These are phyloP conservation scores for Elephas maximus DNA, from an alignment of 2,113 vertebrate genomes.

Conservation along the genomic window DNA sequence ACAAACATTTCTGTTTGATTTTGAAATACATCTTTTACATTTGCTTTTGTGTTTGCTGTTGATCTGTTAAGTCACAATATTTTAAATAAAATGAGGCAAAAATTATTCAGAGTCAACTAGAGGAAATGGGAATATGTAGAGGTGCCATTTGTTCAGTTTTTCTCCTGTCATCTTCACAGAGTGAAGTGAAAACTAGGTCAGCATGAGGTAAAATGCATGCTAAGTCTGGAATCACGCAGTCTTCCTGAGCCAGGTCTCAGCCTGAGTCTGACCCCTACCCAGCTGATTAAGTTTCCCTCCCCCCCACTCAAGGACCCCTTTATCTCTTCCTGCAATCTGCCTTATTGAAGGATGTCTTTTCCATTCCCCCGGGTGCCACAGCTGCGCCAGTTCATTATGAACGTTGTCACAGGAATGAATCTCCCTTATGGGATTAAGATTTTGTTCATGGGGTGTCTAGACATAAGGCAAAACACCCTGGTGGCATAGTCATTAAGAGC, in stretches of 20 bases:
- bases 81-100: neutral
- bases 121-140: neutral
- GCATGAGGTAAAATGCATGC: neutral
- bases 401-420: neutral
- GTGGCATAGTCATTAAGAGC: no score
- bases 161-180: neutral
- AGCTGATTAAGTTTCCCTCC: neutral
- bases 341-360: neutral
- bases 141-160: rapidly evolving
- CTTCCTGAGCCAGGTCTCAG: neutral
- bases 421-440: neutral
- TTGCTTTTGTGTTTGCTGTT: neutral
- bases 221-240: neutral
- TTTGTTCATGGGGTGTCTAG: neutral
- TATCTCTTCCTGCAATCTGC: neutral
- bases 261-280: neutral
- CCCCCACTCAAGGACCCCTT: neutral
- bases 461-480: neutral
- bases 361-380: neutral
- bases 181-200: neutral
- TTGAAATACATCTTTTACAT: neutral
- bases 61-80: neutral
- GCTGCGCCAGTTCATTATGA: no score
- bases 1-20: neutral
- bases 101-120: neutral